Conservation (phyloP, 2,113 vertebrate species). For the Oreochromis aureus region DNA sequence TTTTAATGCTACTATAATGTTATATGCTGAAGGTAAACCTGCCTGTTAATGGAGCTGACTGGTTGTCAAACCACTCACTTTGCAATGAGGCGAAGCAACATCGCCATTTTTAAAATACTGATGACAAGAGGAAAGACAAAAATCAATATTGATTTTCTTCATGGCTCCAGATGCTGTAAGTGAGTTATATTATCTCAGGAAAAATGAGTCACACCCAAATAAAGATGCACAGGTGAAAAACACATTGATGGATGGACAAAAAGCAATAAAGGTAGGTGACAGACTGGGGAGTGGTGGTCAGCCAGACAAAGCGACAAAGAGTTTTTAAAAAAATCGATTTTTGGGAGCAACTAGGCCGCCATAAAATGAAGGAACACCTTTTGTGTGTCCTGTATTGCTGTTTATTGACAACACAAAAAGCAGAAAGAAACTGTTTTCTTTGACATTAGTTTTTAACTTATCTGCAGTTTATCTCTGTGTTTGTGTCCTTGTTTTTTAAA, state of each 20-base stretch:
- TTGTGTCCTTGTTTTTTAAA: background rate
- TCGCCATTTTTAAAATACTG: background rate
- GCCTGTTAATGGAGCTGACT: background rate
- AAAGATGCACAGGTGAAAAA: background rate
- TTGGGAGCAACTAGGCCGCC: background rate
- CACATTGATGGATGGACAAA: background rate
- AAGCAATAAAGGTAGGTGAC: conserved; percentile 23
- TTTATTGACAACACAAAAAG: background rate
- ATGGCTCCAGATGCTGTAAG: conserved; percentile 24
- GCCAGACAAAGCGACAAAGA: background rate
- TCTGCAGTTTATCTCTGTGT: background rate
- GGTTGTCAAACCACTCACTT: background rate
- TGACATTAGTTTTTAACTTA: background rate
- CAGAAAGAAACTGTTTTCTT: background rate
- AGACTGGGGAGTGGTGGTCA: background rate
- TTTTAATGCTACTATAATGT: background rate
- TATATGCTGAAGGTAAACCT: background rate
- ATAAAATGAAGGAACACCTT: background rate
- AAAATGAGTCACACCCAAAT: conserved; percentile 7
- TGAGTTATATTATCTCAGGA: conserved; percentile 16
- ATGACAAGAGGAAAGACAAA: background rate
- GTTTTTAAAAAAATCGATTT: background rate
- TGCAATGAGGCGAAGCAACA: background rate
- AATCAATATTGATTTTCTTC: conserved; percentile 36
- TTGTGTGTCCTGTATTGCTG: background rate